Base-by-base conservation (phyloP, 1,140 invertebrate species). In the Drosophila auraria region DNA sequence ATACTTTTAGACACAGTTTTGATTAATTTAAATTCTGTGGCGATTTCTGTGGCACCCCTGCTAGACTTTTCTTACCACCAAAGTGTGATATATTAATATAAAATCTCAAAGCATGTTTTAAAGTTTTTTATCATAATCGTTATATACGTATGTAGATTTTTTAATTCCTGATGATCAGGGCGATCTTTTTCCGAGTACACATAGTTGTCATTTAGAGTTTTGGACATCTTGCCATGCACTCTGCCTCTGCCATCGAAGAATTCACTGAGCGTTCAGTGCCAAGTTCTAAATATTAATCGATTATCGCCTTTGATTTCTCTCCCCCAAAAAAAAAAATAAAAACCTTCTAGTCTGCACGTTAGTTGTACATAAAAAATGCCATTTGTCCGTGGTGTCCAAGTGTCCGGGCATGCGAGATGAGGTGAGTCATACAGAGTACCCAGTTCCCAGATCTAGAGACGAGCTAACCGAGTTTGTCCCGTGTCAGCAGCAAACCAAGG, bases 291-390 rank as follows among this genome's bases (percentile, higher is more conserved):
- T 78, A 63, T 63, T 78, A 78, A 82, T 82, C 38, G 60, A 23
- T 65, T 54, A 57, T 47, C 25, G 33, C 51, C 74, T 80, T 71
- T 71, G 50, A 57, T 89, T 71, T 76, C 54, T 73, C 70, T 73
- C 45, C 56, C 70, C 12, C 9, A 20, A 47, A 15, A 40, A 80
- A 75, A 66, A 69, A 15, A 11, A 20, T 33, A n/a, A 40, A 73
- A 76, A 66, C 65, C 78, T 94, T 96, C 83, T 94, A 98, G 98
- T 99, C 86, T 99, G 98, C 94, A 99, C 98, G 42, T 99, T 98
- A 94, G 98, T 99, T 83, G 98, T 99, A 81, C 98, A 99, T 94
- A 99, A 99, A 93, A 95, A 98, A 93, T 99, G 98, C 93, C 98
- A 99, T 94, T 96, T 97, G 80, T 96, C 96, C 57, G 97, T 99